A percentile compares a stretch with the other conserved stretches of the same genome.
Conservation (phyloP, 2,888 invertebrate species). For the Linyphia triangularis region DNA sequence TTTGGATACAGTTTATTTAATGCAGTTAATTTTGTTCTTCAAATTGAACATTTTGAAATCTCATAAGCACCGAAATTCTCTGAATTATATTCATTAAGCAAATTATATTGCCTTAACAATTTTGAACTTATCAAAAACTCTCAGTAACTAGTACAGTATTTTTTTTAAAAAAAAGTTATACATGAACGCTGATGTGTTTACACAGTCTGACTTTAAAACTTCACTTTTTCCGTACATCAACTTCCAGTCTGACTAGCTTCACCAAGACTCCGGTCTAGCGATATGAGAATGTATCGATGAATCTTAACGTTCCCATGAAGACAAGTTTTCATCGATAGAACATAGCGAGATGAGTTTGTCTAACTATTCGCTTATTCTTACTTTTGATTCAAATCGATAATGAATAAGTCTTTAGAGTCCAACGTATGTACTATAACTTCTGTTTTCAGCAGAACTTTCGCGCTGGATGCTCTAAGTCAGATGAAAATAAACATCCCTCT, state of each 20-base stretch:
- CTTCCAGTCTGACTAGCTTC: slow-evolving; percentile 63
- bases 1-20: not conserved
- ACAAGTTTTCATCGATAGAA: not conserved
- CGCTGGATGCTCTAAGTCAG: slow-evolving; percentile 8
- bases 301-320: not conserved
- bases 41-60: not conserved
- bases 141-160: not conserved
- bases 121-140: slow-evolving; percentile 4
- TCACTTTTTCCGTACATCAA: not conserved
- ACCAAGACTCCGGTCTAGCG: slow-evolving; percentile 29
- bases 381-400: slow-evolving; percentile 41
- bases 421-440: slow-evolving; percentile 6
- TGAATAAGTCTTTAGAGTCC: slow-evolving; percentile 30
- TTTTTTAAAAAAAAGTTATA: not conserved
- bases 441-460: slow-evolving; percentile 33
- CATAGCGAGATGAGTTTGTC: not conserved
- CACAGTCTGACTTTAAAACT: slow-evolving; percentile 7
- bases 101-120: slow-evolving; percentile 1
- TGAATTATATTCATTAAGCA: slow-evolving; percentile 13
- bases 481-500: slow-evolving; percentile 14
- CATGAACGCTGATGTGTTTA: not conserved
- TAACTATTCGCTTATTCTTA: not conserved
- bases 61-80: slow-evolving; percentile 29
- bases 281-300: not conserved
- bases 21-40: not conserved